A percentile compares a stretch with the other conserved stretches of the same genome.
Evolutionary conservation across 2,113 vertebrate species (phyloP).

Genomic region (Entelurus aequoreus): DNA sequence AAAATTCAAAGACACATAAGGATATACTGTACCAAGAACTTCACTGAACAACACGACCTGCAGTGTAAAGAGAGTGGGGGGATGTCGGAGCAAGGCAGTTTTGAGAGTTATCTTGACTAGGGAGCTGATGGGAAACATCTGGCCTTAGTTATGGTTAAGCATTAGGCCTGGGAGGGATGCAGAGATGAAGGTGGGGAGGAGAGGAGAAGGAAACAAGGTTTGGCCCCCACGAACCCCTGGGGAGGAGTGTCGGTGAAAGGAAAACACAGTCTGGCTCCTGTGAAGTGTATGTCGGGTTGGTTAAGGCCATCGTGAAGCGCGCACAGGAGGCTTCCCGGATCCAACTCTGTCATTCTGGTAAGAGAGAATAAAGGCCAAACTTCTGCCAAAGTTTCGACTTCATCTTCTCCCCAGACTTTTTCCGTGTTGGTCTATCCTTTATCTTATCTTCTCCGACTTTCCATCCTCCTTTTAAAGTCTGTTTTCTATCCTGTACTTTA

Average conservation of each 20-base stretch:
- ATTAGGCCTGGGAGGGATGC: slow-evolving; percentile 22
- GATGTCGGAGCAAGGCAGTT: slow-evolving; percentile 27
- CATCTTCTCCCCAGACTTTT: slow-evolving; percentile 25
- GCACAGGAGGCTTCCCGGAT: slow-evolving; percentile 39
- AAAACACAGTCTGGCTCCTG: slow-evolving; percentile 23
- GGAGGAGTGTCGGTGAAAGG: slow-evolving; percentile 4
- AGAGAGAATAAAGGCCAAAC: slow-evolving; percentile 45
- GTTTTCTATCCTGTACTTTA: neutral
- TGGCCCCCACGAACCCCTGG: slow-evolving; percentile 27
- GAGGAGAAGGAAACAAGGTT: slow-evolving; percentile 16
- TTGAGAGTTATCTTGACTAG: slow-evolving; percentile 33
- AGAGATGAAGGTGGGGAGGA: slow-evolving; percentile 12
- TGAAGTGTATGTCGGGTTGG: slow-evolving; percentile 31
- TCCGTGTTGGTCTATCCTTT: slow-evolving; percentile 4
- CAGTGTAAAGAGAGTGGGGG: slow-evolving; percentile 8
- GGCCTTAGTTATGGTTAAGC: slow-evolving; percentile 29
- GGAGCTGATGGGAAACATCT: slow-evolving; percentile 58
- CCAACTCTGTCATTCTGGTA: slow-evolving; percentile 30
- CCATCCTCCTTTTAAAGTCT: slow-evolving; percentile 3
- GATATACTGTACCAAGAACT: neutral
- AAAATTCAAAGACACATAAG: neutral
- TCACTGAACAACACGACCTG: slow-evolving; percentile 26
- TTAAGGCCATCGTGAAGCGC: slow-evolving; percentile 25
- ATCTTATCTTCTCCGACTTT: slow-evolving; percentile 13
- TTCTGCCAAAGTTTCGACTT: slow-evolving; percentile 45